Evolutionary conservation across 2,888 invertebrate genomes (phyloP).

Genomic region (Troides oblongomaculatus): DNA sequence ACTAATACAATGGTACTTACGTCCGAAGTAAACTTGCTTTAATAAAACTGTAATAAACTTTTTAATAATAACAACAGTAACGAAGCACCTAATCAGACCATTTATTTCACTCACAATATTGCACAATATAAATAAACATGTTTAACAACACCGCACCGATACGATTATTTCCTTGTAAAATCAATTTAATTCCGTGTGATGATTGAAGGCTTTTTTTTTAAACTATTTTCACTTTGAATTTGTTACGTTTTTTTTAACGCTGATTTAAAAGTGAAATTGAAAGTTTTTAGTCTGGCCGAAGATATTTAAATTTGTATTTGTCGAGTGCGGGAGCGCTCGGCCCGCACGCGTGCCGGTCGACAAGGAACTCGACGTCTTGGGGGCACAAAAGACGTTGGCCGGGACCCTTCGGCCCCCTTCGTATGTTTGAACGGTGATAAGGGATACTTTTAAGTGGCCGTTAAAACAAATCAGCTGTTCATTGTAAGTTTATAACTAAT

Average conservation of each 20-base stretch:
- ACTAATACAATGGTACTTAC: neutral
- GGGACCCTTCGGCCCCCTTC: conserved; percentile 68
- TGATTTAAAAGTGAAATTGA: neutral
- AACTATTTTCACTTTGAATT: neutral
- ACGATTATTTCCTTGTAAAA: neutral
- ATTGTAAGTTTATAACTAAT: neutral
- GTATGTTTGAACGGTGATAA: conserved; percentile 61
- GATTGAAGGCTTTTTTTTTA: neutral
- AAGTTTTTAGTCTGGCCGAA: conserved; percentile 12
- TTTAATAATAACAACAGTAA: conserved; percentile 32
- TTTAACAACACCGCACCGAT: neutral
- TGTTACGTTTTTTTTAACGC: neutral
- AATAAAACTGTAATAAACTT: neutral
- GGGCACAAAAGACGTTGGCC: conserved; percentile 74
- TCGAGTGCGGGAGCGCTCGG: conserved; percentile 56
- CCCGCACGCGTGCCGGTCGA: conserved; percentile 69
- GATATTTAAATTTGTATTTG: conserved; percentile 48
- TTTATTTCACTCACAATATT: conserved; percentile 44
- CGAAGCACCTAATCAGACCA: conserved; percentile 55
- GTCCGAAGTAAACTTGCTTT: neutral
- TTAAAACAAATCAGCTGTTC: conserved; percentile 33
- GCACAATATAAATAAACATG: conserved; percentile 36
- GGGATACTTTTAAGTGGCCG: conserved; percentile 57
- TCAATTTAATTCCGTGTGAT: neutral
- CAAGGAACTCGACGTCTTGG: conserved; percentile 72